Evolutionary conservation across 2,113 vertebrate genomes (phyloP).

Genomic region (Hystrix cristata): DNA sequence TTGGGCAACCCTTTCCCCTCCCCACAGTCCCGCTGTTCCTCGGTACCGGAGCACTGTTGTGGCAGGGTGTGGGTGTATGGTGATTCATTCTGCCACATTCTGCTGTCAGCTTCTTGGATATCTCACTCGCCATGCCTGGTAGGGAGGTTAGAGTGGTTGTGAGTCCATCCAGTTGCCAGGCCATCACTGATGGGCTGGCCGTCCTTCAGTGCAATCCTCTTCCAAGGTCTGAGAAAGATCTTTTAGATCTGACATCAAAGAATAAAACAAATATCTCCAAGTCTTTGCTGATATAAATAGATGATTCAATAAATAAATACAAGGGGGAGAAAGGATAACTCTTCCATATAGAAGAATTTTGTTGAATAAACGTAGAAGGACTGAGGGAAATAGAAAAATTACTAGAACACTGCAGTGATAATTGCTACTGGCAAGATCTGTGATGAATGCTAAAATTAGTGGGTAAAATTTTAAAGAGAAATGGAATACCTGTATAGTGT

Average conservation of each 20-base stretch:
- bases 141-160: neutral
- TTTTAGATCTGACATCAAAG: neutral
- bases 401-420: neutral
- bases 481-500: neutral
- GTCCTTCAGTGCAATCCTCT: neutral
- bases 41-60: neutral
- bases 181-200: neutral
- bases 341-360: neutral
- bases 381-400: neutral
- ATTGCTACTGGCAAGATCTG: neutral
- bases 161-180: neutral
- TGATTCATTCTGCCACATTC: neutral
- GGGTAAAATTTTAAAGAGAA: neutral
- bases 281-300: neutral
- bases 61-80: neutral
- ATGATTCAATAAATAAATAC: neutral
- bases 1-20: neutral
- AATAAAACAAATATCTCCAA: neutral
- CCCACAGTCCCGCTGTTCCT: neutral
- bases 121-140: neutral
- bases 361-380: neutral
- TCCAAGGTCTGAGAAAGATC: neutral
- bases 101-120: neutral
- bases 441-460: neutral
- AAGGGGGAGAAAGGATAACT: neutral